A percentile compares a stretch with the other conserved stretches of the same genome.
Conservation (phyloP, 2,113 vertebrate genomes). For the Prunella fulvescens region DNA sequence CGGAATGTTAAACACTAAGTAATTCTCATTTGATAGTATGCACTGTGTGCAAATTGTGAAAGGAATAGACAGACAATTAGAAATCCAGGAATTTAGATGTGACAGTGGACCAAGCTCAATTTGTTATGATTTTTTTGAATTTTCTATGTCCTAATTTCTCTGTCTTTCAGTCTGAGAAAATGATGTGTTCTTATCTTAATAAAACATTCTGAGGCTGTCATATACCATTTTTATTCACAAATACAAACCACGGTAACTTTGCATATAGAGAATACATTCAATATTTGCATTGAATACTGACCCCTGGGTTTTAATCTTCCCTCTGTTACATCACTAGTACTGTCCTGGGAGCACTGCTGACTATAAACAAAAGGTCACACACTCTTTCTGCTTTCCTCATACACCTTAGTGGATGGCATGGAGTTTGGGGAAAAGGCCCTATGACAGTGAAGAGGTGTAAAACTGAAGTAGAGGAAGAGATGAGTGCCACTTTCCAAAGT, state of each 20-base stretch:
- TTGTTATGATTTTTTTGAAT: not conserved
- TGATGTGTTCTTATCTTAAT: not conserved
- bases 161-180: not conserved
- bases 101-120: not conserved
- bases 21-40: not conserved
- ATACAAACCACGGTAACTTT: not conserved
- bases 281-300: not conserved
- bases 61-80: not conserved
- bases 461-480: not conserved
- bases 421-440: not conserved
- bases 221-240: not conserved
- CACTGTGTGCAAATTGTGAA: not conserved
- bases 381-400: not conserved
- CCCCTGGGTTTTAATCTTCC: not conserved
- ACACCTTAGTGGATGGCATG: not conserved
- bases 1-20: not conserved
- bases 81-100: not conserved
- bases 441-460: not conserved
- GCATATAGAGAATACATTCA: not conserved
- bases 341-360: not conserved
- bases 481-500: not conserved
- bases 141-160: not conserved
- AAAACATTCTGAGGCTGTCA: not conserved
- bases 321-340: not conserved
- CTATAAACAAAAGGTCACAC: not conserved